Base-by-base conservation (phyloP, 1,140 invertebrate genomes). In the Probaryconus sp. region DNA sequence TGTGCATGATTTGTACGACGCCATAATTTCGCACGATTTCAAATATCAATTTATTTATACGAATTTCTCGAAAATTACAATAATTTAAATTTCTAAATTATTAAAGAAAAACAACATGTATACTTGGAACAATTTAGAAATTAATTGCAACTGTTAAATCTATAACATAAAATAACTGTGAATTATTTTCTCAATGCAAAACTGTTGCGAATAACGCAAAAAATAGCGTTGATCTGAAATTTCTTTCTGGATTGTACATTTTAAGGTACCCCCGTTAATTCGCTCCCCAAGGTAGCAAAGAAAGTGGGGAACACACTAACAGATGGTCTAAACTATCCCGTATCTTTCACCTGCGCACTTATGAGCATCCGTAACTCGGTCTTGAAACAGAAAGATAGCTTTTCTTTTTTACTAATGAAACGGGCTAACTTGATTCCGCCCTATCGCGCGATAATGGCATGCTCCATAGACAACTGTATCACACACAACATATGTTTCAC, bases 361-460 rank as follows among this genome's bases (percentile, higher is more conserved):
- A 73, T 20, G 63, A 67, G 40, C 63, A 60, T 73, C 55, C 35
- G 53, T 53, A 65, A 40, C 40, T 37, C 47, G 56, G 45, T 65
- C 69, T 65, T 65, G 38, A 65, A 72, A 72, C 48, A 65, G 43
- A 60, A 20, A 72, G 55, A 68, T 68, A 68, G 48, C 38, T 56
- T 56, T 69, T 61, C 35, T 65, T 42, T 60, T 33, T 14, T 40
- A n/a, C 11, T 40, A 51, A 51, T 60, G 48, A 48, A 37, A 45
- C 64, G 17, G 42, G 14, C 9, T 58, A 37, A 64, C 47, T 48
- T 56, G 47, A 74, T 79, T 76, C 53, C 72, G 67, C 58, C 58
- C 38, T 65, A 51, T 67, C 35, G 53, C 43, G 61, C 76, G 79
- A 83, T 87, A 86, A 87, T 87, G 77, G 81, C 79, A 76, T 45